Conservation (phyloP, 2,888 invertebrate genomes). For the Sisyra terminalis region DNA sequence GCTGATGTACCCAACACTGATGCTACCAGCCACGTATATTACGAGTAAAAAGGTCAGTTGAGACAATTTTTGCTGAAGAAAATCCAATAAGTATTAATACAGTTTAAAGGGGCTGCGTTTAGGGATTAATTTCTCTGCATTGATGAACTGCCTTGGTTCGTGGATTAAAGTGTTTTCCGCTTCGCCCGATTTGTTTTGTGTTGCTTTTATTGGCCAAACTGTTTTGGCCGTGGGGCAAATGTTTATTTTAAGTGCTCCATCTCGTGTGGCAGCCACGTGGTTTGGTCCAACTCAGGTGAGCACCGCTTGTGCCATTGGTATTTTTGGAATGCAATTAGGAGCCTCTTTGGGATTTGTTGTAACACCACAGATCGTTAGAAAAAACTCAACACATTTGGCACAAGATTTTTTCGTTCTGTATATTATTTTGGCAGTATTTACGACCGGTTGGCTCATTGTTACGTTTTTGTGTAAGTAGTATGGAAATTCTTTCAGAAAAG, state of each 20-base stretch:
- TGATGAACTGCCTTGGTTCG: conserved; percentile 39
- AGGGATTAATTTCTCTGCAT: conserved; percentile 32
- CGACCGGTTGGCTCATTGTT: too few relatives aligned
- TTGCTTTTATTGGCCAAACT: conserved; percentile 43
- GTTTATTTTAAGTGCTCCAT: conserved; percentile 48
- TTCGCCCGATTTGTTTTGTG: conserved; percentile 37
- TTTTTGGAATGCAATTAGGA: conserved; percentile 59
- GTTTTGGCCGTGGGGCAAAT: conserved; percentile 38
- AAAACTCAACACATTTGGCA: too few relatives aligned
- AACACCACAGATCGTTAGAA: conserved; percentile 37
- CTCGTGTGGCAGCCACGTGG: conserved; percentile 51
- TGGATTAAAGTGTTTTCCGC: conserved; percentile 43
- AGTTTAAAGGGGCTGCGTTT: conserved; percentile 33
- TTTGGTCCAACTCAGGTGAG: conserved; percentile 46
- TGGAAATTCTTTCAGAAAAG: too few relatives aligned
- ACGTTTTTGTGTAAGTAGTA: too few relatives aligned
- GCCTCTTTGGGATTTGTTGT: conserved; percentile 52
- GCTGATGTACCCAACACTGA: conserved; percentile 90
- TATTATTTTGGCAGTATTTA: too few relatives aligned
- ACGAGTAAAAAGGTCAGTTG: conserved; percentile 76
- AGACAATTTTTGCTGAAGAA: conserved; percentile 33
- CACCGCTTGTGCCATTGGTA: conserved; percentile 52
- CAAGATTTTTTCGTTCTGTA: too few relatives aligned
- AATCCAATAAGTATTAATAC: too few relatives aligned
- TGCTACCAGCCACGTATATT: conserved; percentile 94